These are phyloP conservation scores for Papilio protenor DNA, from an alignment of 2,888 invertebrate species.

Conservation along the genomic window DNA sequence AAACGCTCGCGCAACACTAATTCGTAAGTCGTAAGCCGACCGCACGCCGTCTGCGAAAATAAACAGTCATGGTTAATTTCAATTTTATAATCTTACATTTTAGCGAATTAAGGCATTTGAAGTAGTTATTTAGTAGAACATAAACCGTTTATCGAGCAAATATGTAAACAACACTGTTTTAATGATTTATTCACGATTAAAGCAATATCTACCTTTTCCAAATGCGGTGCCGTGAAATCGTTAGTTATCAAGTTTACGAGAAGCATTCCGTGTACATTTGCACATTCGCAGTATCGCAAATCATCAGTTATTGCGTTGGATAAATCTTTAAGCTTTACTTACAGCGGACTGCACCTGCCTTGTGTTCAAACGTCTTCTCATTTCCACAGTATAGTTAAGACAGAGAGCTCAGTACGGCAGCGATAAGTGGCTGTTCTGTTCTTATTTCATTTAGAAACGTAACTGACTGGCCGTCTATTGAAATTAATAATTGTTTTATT, in stretches of 20 bases:
- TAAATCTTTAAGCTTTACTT: slow-evolving; percentile 29
- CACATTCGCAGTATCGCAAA: slow-evolving; percentile 35
- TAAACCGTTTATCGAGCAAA: slow-evolving; percentile 50
- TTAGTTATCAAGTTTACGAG: slow-evolving; percentile 41
- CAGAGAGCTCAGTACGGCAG: slow-evolving; percentile 9
- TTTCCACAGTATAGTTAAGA: slow-evolving; percentile 19
- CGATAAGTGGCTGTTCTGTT: neutral
- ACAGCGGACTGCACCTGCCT: slow-evolving; percentile 25
- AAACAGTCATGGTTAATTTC: slow-evolving; percentile 28
- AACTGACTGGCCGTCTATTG: neutral
- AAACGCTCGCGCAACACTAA: slow-evolving; percentile 40
- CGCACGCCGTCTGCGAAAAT: slow-evolving; percentile 32
- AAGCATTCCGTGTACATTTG: slow-evolving; percentile 22
- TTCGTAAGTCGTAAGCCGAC: slow-evolving; percentile 46
- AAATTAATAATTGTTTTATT: slow-evolving; percentile 11
- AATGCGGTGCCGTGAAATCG: slow-evolving; percentile 35
- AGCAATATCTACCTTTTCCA: slow-evolving; percentile 56
- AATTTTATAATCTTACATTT: slow-evolving; percentile 31
- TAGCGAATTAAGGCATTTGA: slow-evolving; percentile 40
- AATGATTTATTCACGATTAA: slow-evolving; percentile 62
- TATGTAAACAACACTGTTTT: slow-evolving; percentile 60
- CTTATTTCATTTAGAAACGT: slow-evolving; percentile 3
- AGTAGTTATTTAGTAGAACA: slow-evolving; percentile 46
- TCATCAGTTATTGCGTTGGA: slow-evolving; percentile 35
- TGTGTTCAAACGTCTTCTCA: neutral